Evolutionary conservation across 2,888 invertebrate species (phyloP).

Genomic region (Parthenolecanium corni): DNA sequence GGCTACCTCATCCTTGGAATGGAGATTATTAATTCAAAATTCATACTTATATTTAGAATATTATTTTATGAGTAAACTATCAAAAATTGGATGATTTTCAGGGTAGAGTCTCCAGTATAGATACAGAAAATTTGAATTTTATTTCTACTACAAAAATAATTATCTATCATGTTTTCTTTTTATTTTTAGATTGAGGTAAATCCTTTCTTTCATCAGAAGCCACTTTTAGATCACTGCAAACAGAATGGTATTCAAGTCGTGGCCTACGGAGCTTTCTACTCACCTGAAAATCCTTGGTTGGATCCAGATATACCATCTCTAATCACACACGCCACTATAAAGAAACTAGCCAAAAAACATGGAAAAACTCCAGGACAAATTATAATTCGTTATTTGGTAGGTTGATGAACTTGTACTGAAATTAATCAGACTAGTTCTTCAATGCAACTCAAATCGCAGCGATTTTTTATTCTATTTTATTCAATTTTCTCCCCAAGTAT

Average conservation of each 20-base stretch:
- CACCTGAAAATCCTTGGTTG: conserved; percentile 8
- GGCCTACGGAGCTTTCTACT: conserved; percentile 15
- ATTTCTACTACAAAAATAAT: no score
- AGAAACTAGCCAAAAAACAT: conserved; percentile 48
- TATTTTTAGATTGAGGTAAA: conserved; percentile 11
- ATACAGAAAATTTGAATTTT: no score
- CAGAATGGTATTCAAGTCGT: conserved; percentile 29
- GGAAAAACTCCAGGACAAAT: conserved; percentile 57
- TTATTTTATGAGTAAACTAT: no score
- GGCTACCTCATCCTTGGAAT: no score
- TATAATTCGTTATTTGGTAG: conserved; percentile 51
- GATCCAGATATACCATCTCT: conserved; percentile 6
- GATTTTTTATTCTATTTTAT: no score
- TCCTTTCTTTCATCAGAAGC: conserved; percentile 14
- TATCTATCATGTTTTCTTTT: neutral
- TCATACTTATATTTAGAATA: no score
- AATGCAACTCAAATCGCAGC: no score
- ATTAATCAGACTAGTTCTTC: neutral
- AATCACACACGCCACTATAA: conserved; percentile 45
- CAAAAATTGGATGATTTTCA: no score
- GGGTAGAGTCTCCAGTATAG: no score
- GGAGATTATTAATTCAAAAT: no score
- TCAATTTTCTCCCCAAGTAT: conserved; percentile 29
- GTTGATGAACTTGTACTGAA: neutral
- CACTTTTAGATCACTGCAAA: conserved; percentile 7